Conservation (phyloP, 1,140 invertebrate species). For the Diachasmimorpha longicaudata region DNA sequence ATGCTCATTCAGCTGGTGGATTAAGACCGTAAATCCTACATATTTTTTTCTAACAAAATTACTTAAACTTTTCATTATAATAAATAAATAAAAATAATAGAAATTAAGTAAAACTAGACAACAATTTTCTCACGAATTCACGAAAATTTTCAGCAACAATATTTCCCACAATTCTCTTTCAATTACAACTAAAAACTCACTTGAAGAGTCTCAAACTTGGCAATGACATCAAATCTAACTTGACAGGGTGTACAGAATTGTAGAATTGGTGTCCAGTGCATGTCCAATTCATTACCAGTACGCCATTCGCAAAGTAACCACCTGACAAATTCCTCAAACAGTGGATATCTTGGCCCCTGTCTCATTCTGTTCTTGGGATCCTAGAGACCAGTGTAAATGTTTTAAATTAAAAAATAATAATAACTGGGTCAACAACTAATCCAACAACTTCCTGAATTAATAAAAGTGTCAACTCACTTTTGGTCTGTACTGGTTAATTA, state of each 20-base stretch:
- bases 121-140: too few relatives aligned
- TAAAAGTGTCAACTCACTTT: slow-evolving; percentile 50
- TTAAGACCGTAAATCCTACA: too few relatives aligned
- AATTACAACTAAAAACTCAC: neutral
- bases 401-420: neutral
- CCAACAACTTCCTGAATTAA: neutral
- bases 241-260: slow-evolving; percentile 89
- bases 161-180: neutral
- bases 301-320: slow-evolving; percentile 75
- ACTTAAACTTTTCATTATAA: too few relatives aligned
- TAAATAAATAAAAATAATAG: too few relatives aligned
- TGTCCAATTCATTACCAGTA: slow-evolving; percentile 75
- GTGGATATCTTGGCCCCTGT: slow-evolving; percentile 69
- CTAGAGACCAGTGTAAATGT: slow-evolving; percentile 31
- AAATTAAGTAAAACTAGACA: too few relatives aligned
- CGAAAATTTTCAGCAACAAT: too few relatives aligned
- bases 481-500: slow-evolving; percentile 74
- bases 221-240: slow-evolving; percentile 85
- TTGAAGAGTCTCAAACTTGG: slow-evolving; percentile 86
- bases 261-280: slow-evolving; percentile 89
- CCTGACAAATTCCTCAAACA: slow-evolving; percentile 78
- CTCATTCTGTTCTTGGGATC: slow-evolving; percentile 47
- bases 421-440: neutral
- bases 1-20: too few relatives aligned
- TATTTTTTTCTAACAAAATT: too few relatives aligned